phyloP scores from a whole-genome alignment of 2,113 vertebrate species.

The Sebastes schlegelii region DNA sequence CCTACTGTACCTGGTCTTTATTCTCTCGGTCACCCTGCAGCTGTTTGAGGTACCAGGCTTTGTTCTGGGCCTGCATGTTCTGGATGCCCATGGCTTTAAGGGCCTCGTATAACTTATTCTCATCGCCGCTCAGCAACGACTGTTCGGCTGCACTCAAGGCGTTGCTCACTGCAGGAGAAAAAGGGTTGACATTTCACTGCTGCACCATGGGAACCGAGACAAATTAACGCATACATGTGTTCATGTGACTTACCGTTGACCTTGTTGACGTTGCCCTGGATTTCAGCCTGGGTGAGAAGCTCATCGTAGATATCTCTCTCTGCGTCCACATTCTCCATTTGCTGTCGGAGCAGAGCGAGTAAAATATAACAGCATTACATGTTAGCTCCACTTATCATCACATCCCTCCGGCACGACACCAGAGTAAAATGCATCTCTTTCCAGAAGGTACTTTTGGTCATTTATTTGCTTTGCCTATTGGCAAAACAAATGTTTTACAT shows the following conservation, averaged over 20 bases:
- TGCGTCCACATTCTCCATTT: conserved; percentile 87
- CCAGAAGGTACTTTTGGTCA: neutral
- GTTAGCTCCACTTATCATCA: neutral
- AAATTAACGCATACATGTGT: neutral
- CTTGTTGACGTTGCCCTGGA: conserved; percentile 97
- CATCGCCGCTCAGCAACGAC: conserved; percentile 84
- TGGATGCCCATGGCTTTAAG: conserved; percentile 89
- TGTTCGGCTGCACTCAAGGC: conserved; percentile 86
- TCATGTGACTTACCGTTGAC: conserved; percentile 89
- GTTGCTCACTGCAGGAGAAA: conserved; percentile 81
- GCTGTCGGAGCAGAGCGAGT: conserved; percentile 42
- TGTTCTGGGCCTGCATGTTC: conserved; percentile 88
- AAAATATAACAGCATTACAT: neutral
- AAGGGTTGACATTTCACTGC: neutral
- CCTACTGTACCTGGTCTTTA: conserved; percentile 88
- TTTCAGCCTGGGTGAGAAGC: conserved; percentile 97
- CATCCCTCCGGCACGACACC: neutral
- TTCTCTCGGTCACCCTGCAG: conserved; percentile 87
- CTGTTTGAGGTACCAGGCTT: conserved; percentile 96
- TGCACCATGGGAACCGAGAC: neutral
- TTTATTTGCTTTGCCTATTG: neutral
- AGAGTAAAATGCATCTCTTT: neutral
- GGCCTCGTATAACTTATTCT: conserved; percentile 82
- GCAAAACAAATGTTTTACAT: neutral
- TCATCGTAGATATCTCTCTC: conserved; percentile 97